Evolutionary conservation across 1,140 invertebrate species (phyloP), one percentile per base, ranked within the genome.

Genomic region (Wiebesia pumilae): DNA sequence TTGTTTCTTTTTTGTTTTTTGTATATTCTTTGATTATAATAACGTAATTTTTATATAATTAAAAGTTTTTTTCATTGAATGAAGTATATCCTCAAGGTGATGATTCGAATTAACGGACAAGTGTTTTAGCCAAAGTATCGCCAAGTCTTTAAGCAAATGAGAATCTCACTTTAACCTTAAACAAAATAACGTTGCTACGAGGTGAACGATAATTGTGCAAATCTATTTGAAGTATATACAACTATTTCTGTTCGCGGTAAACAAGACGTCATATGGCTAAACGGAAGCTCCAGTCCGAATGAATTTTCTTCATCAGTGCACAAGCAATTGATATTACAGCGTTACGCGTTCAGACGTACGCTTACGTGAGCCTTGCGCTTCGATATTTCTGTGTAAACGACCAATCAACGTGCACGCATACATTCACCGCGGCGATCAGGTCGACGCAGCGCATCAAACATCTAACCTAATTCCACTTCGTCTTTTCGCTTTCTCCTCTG

Each of bases 391-490:
- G 51, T 40, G 84, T 58, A 58, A 86, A 86, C 79, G 80, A 67
- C 38, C 80, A 65, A 77, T 77, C 69, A 78, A 77, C 82, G 54
- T 54, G 2, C 73, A 24, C 71, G 33, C 43, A 43, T 58, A 27
- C 80, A 80, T 62, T n/a, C 16, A 80, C 51, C 40, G 33, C 19
- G 54, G 35, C 30, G 19, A 69, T 33, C 40, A n/a, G 21, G 54
- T 81, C 65, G 81, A 77, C 81, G 84, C 73, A 38, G 84, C 81
- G 88, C 86, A 88, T 89, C 87, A 88, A 89, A 88, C 83, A 71
- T 88, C 86, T 83, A 88, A 88, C 83, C 87, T 85, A 88, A 86
- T 88, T 89, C 86, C 85, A 81, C 84, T 79, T 86, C 82, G 58
- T 35, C 85, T 86, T 83, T 38, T 51, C 21, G 6, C 80, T 43